Conservation (phyloP, 2,888 invertebrate genomes). For the Unio delphinus region DNA sequence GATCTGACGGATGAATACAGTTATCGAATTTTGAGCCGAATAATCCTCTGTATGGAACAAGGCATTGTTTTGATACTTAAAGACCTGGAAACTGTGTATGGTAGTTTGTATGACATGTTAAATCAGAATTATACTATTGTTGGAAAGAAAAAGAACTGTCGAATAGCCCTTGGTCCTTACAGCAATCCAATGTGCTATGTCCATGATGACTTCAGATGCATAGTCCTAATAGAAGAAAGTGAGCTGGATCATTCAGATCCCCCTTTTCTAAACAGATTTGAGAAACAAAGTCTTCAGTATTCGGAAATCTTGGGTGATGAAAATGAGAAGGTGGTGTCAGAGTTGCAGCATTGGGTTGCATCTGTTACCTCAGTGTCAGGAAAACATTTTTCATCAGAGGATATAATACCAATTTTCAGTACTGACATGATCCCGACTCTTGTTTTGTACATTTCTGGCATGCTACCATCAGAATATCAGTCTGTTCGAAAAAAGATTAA, state of each 20-base stretch:
- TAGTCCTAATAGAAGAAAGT: constrained; percentile 47
- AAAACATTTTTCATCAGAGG: constrained; percentile 12
- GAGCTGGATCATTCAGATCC: constrained; percentile 43
- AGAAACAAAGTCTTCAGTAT: constrained; percentile 55
- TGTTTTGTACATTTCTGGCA: constrained; percentile 5
- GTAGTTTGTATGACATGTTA: constrained; percentile 53
- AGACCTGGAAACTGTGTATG: constrained; percentile 50
- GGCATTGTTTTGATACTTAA: constrained; percentile 45
- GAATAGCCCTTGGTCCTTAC: constrained; percentile 49
- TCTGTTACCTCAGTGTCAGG: constrained; percentile 8
- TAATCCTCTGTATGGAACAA: constrained; percentile 57
- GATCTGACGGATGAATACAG: constrained; percentile 53
- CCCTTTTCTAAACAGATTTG: constrained; percentile 57
- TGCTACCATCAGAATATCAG: neutral
- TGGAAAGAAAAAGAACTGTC: constrained; percentile 44
- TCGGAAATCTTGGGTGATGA: constrained; percentile 25
- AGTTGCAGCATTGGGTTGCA: constrained; percentile 19
- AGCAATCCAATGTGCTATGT: constrained; percentile 54
- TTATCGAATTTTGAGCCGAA: constrained; percentile 47
- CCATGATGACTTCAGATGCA: constrained; percentile 47
- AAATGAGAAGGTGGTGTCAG: constrained; percentile 9
- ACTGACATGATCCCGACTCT: constrained; percentile 34
- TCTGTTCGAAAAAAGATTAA: constrained; percentile 16
- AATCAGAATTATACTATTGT: constrained; percentile 53
- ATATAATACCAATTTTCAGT: constrained; percentile 34